Evolutionary conservation across 2,113 vertebrate genomes (phyloP).

Genomic region (Lamprotornis superbus): DNA sequence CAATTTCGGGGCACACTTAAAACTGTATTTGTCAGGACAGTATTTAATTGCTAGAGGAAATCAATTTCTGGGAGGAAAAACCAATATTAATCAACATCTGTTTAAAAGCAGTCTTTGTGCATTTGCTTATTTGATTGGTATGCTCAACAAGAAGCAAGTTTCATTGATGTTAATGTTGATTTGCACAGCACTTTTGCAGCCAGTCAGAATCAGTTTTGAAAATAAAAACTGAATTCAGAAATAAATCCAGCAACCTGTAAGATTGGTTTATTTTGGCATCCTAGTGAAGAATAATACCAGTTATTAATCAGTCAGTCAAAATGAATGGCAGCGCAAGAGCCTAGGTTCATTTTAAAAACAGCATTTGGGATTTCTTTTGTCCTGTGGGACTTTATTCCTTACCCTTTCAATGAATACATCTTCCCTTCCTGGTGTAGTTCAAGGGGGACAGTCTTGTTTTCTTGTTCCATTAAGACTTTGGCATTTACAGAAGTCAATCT

Average conservation of each 20-base stretch:
- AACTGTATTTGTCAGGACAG: background rate
- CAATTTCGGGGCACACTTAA: background rate
- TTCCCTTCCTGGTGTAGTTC: background rate
- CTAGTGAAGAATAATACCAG: background rate
- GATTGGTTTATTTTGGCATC: background rate
- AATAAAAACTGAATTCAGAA: background rate
- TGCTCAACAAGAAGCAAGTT: background rate
- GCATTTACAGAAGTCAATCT: background rate
- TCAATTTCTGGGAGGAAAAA: background rate
- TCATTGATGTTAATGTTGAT: background rate
- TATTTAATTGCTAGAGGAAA: conserved; percentile 39
- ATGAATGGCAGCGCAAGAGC: background rate
- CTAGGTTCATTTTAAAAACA: background rate
- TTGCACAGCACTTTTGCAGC: background rate
- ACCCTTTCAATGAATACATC: background rate
- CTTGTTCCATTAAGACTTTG: background rate
- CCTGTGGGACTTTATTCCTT: background rate
- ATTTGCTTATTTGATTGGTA: conserved; percentile 8
- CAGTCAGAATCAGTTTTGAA: background rate
- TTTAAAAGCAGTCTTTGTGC: background rate
- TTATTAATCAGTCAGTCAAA: background rate
- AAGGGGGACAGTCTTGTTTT: background rate
- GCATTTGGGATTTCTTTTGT: background rate
- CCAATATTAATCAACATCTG: conserved; percentile 16
- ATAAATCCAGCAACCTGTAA: background rate